Evolutionary conservation across 64 coral and sea anemone genomes (phyloP).

Genomic region (Montipora sp.): DNA sequence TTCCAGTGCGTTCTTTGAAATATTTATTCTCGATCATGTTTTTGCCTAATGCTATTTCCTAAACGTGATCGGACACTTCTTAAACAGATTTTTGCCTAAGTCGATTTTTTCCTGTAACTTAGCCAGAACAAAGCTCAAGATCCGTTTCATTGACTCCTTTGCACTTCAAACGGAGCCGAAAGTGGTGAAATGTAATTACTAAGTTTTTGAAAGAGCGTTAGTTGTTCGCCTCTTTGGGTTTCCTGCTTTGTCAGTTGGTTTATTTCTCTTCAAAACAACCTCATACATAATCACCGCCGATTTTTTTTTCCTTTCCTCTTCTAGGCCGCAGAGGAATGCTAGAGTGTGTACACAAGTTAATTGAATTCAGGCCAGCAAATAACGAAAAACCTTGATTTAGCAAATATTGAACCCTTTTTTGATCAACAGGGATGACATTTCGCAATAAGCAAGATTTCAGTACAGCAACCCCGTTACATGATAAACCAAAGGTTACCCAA

Average conservation of each 20-base stretch:
- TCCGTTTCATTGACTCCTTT: not conserved
- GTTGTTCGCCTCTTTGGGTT: slow-evolving; percentile 39
- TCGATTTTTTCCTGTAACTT: not conserved
- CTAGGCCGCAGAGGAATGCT: slow-evolving; percentile 29
- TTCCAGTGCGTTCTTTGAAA: slow-evolving; percentile 45
- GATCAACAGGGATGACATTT: slow-evolving; percentile 33
- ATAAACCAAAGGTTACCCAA: slow-evolving; percentile 27
- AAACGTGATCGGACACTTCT: not conserved
- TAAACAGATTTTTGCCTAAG: slow-evolving; percentile 7
- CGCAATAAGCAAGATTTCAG: not conserved
- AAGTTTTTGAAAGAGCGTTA: slow-evolving; percentile 14
- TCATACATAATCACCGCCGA: not conserved
- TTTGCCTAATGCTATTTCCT: slow-evolving; percentile 7
- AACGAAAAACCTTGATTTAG: slow-evolving; percentile 27
- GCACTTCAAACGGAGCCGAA: slow-evolving; percentile 53
- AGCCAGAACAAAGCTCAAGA: not conserved
- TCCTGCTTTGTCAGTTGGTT: slow-evolving; percentile 45
- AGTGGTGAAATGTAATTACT: slow-evolving; percentile 41
- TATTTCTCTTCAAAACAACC: slow-evolving; percentile 52
- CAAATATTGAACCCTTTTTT: slow-evolving; percentile 33
- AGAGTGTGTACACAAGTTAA: slow-evolving; percentile 37
- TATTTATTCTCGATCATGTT: slow-evolving; percentile 24
- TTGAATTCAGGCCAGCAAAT: slow-evolving; percentile 35
- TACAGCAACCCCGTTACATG: not conserved
- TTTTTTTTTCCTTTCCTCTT: not conserved